phyloP scores from a whole-genome alignment of 2,113 vertebrate species.

The Dicrurus megarhynchus region DNA sequence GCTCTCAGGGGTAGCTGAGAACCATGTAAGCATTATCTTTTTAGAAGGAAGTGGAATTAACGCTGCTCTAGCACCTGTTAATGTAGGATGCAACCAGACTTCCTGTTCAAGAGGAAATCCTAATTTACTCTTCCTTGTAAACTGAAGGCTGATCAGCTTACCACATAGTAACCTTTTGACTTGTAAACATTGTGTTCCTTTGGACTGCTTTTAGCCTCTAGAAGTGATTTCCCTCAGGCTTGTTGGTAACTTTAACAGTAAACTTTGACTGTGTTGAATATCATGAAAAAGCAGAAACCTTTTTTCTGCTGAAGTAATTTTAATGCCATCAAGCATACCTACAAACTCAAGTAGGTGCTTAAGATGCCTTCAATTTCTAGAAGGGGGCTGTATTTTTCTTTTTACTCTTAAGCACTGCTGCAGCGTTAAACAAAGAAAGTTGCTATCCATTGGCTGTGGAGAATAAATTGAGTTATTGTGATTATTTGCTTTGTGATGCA shows the following conservation, averaged over 20 bases:
- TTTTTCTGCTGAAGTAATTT: neutral
- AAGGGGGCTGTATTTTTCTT: neutral
- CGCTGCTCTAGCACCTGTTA: slow-evolving; percentile 66
- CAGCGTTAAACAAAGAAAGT: neutral
- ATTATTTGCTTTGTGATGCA: slow-evolving; percentile 33
- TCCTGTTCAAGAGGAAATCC: slow-evolving; percentile 72
- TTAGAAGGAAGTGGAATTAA: slow-evolving; percentile 61
- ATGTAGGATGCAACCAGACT: slow-evolving; percentile 61
- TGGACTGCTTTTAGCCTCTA: slow-evolving; percentile 14
- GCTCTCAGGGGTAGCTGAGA: neutral
- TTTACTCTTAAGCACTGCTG: neutral
- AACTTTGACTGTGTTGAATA: neutral
- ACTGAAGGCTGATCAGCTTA: slow-evolving; percentile 49
- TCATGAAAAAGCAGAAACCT: neutral
- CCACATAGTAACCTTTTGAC: slow-evolving; percentile 71
- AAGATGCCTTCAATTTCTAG: neutral
- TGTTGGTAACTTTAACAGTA: neutral
- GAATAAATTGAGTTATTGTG: neutral
- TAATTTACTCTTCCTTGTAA: slow-evolving; percentile 71
- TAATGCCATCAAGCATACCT: neutral
- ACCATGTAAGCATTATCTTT: slow-evolving; percentile 32
- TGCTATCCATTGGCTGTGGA: neutral
- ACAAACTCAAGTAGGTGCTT: neutral
- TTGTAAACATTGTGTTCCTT: slow-evolving; percentile 68
- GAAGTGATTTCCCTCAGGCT: neutral